These are phyloP conservation scores for Ametastegia equiseti DNA, from an alignment of 2,888 invertebrate genomes.

Conservation along the genomic window DNA sequence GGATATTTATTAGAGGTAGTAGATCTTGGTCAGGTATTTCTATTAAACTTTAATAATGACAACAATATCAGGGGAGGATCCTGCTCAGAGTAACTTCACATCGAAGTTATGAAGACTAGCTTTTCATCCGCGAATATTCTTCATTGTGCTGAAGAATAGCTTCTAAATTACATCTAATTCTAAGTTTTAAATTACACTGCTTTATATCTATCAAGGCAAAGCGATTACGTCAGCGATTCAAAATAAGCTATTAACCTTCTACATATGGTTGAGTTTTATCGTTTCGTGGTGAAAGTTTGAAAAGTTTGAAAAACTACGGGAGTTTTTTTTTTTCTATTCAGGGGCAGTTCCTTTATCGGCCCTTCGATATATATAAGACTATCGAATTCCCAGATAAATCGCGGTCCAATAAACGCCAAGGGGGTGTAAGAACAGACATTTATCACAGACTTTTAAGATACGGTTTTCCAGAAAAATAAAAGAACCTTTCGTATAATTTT, in stretches of 20 bases:
- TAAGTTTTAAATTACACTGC: background rate
- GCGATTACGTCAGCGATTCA: background rate
- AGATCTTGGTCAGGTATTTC: background rate
- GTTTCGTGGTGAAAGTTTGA: background rate
- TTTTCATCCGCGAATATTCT: background rate
- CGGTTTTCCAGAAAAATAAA: constrained; percentile 1
- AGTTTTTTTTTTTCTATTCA: constrained; percentile 2
- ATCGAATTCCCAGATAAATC: constrained; percentile 23
- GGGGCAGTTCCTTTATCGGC: background rate
- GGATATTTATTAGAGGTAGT: background rate
- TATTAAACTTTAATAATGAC: constrained; percentile 6
- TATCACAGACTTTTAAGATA: constrained; percentile 7
- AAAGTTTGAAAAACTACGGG: constrained; percentile 8
- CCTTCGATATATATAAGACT: background rate
- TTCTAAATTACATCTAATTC: background rate
- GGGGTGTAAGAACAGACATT: constrained; percentile 20
- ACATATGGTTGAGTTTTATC: background rate
- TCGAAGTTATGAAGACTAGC: background rate
- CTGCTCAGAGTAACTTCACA: background rate
- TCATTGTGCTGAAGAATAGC: background rate
- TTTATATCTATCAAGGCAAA: background rate
- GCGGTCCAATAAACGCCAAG: constrained; percentile 11
- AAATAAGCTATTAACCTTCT: background rate
- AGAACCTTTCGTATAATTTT: background rate
- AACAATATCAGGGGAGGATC: background rate